Conservation (phyloP, 2,888 invertebrate species). For the Sphaeridia pumilis region DNA sequence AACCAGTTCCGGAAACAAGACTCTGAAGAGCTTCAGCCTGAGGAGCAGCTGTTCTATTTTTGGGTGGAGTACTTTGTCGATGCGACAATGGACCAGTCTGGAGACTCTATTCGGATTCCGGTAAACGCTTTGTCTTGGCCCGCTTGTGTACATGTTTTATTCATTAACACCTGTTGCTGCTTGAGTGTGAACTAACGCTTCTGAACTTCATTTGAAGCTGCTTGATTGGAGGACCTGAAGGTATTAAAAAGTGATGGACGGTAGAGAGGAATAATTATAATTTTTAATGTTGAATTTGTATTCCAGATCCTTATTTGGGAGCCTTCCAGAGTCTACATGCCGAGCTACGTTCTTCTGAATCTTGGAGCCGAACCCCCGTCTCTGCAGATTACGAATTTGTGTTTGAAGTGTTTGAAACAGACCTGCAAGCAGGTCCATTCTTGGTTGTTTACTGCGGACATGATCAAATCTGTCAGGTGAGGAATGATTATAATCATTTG, state of each 20-base stretch:
- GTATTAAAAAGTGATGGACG: background rate
- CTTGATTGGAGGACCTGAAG: background rate
- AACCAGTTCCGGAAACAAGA: conserved; percentile 74
- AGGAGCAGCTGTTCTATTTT: conserved; percentile 82
- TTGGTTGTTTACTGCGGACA: conserved; percentile 83
- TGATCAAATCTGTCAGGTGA: conserved; percentile 74
- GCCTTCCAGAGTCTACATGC: conserved; percentile 84
- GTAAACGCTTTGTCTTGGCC: no score
- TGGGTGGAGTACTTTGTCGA: conserved; percentile 99
- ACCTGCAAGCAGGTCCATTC: conserved; percentile 77
- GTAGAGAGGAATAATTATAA: background rate
- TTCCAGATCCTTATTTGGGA: conserved; percentile 69
- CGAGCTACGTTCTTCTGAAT: conserved; percentile 91
- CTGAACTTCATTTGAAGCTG: background rate
- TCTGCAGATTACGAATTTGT: conserved; percentile 75
- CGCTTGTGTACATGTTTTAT: no score
- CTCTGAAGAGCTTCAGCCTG: conserved; percentile 53
- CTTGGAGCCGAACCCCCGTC: conserved; percentile 87
- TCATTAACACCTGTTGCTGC: no score
- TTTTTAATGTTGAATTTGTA: conserved; percentile 33
- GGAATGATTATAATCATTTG: background rate
- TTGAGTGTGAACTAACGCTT: background rate
- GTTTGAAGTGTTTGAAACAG: conserved; percentile 62
- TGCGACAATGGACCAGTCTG: conserved; percentile 69
- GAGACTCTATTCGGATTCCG: conserved; percentile 78